These are phyloP conservation scores for Dicroscelio sp. DNA, from an alignment of 2,888 invertebrate species.

Conservation along the genomic window DNA sequence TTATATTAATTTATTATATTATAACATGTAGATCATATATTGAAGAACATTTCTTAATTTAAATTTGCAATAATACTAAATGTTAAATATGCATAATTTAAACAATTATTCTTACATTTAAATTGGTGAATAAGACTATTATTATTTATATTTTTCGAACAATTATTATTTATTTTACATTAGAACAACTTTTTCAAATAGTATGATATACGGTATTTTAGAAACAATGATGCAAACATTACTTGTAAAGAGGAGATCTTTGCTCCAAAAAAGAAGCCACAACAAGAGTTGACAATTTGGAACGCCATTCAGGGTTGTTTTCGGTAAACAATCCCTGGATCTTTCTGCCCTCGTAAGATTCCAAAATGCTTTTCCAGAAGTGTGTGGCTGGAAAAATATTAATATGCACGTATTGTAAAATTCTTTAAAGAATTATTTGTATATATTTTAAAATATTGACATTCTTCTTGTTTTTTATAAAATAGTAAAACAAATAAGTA, in stretches of 20 bases:
- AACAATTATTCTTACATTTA: too few relatives aligned
- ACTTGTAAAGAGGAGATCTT: constrained; percentile 12
- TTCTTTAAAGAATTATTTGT: background rate
- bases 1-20: background rate
- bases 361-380: constrained; percentile 14
- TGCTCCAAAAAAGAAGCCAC: background rate
- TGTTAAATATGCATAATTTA: too few relatives aligned
- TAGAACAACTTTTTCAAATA: too few relatives aligned
- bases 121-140: too few relatives aligned
- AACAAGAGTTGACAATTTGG: constrained; percentile 1
- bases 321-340: background rate
- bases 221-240: background rate
- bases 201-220: too few relatives aligned
- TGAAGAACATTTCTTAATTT: too few relatives aligned
- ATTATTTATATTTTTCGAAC: background rate
- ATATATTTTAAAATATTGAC: background rate
- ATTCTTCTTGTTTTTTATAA: background rate
- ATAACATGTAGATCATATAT: background rate
- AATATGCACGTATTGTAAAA: background rate
- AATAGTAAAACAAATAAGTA: background rate
- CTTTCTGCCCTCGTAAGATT: constrained; percentile 21
- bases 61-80: too few relatives aligned
- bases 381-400: background rate
- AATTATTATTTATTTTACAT: too few relatives aligned
- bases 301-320: constrained; percentile 23